These are phyloP conservation scores for Corbicula japonica DNA, from an alignment of 2,888 invertebrate genomes.

Conservation along the genomic window DNA sequence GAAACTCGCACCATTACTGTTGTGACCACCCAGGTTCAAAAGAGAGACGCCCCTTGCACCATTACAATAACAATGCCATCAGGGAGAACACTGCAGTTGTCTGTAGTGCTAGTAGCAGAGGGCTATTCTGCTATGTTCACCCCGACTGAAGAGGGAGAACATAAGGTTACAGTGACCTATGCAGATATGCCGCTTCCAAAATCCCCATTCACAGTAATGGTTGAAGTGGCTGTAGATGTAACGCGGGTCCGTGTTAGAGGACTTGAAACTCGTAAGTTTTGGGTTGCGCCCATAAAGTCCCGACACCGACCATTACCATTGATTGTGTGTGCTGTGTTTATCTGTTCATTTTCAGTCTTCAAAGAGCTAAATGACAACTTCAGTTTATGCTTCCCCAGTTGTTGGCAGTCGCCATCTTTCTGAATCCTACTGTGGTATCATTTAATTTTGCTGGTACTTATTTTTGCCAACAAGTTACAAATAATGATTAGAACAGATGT, in stretches of 20 bases:
- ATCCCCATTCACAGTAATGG: constrained; percentile 86
- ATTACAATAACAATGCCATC: constrained; percentile 81
- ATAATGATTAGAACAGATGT: too few relatives aligned
- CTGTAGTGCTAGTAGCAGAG: constrained; percentile 92
- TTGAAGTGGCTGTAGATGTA: constrained; percentile 89
- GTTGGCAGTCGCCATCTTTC: too few relatives aligned
- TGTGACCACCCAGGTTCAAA: constrained; percentile 62
- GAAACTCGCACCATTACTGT: constrained; percentile 63
- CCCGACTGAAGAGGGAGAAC: constrained; percentile 85
- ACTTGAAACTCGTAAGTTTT: constrained; percentile 93
- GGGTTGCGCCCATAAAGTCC: not conserved
- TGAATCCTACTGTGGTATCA: too few relatives aligned
- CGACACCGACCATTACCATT: not conserved
- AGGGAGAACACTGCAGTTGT: constrained; percentile 90
- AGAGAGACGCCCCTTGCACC: constrained; percentile 64
- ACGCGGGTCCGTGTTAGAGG: constrained; percentile 95
- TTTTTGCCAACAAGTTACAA: too few relatives aligned
- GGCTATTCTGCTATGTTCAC: constrained; percentile 88
- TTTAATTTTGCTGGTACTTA: too few relatives aligned
- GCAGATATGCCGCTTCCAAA: constrained; percentile 85
- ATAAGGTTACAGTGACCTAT: constrained; percentile 85
- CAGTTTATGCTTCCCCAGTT: too few relatives aligned
- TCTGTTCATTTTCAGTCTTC: too few relatives aligned
- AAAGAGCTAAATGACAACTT: too few relatives aligned
- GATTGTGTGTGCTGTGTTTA: too few relatives aligned